Evolutionary conservation across 2,888 invertebrate species (phyloP), one percentile per base, ranked within the genome.

Genomic region (Acrobasis suavella): DNA sequence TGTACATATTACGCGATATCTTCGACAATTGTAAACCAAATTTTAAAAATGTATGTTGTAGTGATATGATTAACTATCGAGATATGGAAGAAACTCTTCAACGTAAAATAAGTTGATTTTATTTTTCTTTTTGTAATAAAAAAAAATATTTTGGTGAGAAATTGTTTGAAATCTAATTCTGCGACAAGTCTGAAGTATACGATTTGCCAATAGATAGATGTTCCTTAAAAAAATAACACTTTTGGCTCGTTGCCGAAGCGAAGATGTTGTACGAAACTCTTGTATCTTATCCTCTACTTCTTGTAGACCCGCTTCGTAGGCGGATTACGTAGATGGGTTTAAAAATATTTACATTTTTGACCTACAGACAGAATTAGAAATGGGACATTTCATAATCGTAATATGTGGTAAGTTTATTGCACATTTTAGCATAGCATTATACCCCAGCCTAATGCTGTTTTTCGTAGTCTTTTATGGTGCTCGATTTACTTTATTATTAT

Each of bases 151-250:
- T 32, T 6, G 5, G 5, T 32, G 32, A 32, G 37, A 46, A 62
- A 54, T 59, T 51, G 32, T 46, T 58, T 60, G 58, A 15, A 61
- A 42, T 42, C 46, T n/a, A 46, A 46, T 46, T 46, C 46, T 46
- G 46, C 12, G 46, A 46, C n/a, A 46, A n/a, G 50, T 51, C 32
- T 37, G 32, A 22, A 37, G 52, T 37, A n/a, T 37, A 37, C n/a
- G 15, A 54, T 54, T 55, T 54, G 54, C 58, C 39, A 58, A 58
- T 46, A 15, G 42, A 42, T 46, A 46, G 39, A 17, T 22, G 58
- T 39, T 15, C 14, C 22, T 58, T 42, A 49, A 58, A 58, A 58
- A 55, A 39, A 22, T 55, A 55, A 55, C 16, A 55, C 39, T 38
- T 22, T 32, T 55, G 55, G 55, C 55, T 1, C 39, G 39, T 9